These are phyloP conservation scores for Ephialtes manifestator DNA, from an alignment of 2,888 invertebrate genomes.

Conservation along the genomic window DNA sequence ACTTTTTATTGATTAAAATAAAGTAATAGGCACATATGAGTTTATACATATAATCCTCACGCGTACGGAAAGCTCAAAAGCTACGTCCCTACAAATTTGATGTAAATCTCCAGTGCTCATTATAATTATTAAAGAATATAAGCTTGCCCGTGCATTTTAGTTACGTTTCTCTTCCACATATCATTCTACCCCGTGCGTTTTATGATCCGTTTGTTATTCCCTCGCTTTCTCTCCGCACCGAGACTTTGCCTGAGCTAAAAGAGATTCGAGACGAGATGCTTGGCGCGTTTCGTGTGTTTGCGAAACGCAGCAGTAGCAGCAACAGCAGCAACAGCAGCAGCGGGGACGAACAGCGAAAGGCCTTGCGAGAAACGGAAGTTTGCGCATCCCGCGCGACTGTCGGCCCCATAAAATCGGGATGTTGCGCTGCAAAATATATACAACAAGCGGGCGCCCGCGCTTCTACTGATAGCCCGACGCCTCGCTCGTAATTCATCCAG, in stretches of 20 bases:
- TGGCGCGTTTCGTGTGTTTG: constrained; percentile 45
- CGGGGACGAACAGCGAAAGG: constrained; percentile 61
- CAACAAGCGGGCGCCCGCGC: constrained; percentile 73
- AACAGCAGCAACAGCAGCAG: constrained; percentile 28
- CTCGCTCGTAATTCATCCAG: constrained; percentile 83
- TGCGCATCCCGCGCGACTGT: constrained; percentile 69
- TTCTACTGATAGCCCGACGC: constrained; percentile 82
- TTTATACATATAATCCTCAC: too few relatives aligned
- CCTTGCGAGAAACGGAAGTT: constrained; percentile 68
- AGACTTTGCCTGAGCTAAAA: constrained; percentile 44
- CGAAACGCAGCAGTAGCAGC: constrained; percentile 42
- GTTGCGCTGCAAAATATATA: constrained; percentile 85
- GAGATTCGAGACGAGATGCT: constrained; percentile 43
- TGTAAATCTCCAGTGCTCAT: background rate
- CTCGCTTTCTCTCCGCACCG: constrained; percentile 21
- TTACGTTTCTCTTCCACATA: constrained; percentile 28
- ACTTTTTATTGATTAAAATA: background rate
- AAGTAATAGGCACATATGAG: background rate
- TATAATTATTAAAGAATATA: constrained; percentile 1
- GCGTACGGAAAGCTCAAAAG: background rate
- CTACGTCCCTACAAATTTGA: background rate
- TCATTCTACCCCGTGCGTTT: constrained; percentile 41
- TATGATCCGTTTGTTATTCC: constrained; percentile 43
- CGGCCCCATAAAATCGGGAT: constrained; percentile 85
- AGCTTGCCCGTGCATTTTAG: background rate